Base-by-base conservation (phyloP, 1,140 invertebrate species). In the Nomia melanderi region DNA sequence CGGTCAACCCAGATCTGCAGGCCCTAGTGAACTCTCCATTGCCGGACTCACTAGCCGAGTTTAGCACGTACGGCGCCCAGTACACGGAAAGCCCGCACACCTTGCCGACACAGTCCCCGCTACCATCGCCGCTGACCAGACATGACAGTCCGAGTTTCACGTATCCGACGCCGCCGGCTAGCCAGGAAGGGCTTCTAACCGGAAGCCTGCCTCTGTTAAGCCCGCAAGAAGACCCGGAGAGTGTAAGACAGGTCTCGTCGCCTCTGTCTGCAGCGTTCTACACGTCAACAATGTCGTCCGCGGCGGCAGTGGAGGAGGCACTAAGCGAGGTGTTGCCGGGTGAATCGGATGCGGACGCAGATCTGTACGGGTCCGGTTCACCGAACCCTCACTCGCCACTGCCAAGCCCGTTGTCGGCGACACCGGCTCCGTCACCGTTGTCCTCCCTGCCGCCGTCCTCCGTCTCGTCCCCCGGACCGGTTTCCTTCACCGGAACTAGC, bases 211-310 rank as follows among this genome's bases (percentile, higher is more conserved):
- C 93, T 14, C 90, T 94, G 41, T 79, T 94, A 8, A 93, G 93
- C 74, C 90, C 93, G 0, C 93, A 92, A 62, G 89, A 92, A 44
- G 91, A 92, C 33, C 85, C 89, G 1, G 94, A 94, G 39, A 93
- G 93, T 75, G 93, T 94, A 0, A 93, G 93, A 23, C 95, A 95
- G 66, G 94, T 94, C 2, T 95, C 95, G 9, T 95, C 95, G 2
- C 96, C 96, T 0, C 88, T 97, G 0, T 96, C 96, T 1, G 96
- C 96, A 33, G 96, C 96, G 0, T 97, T 96, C 89, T 97, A 96
- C 88, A 96, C 96, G n/a, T 95, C 95, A n/a, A 95, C 95, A 25
- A 96, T 97, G 93, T 96, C 96, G 1, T 96, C 96, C 63, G 96
- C 96, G 23, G 96, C 96, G 80, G 96, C 96, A 78, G 96, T 97